A percentile compares a stretch with the other conserved stretches of the same genome.
These are phyloP conservation scores for Eupithecia dodoneata DNA, from an alignment of 2,888 invertebrate genomes.

Conservation along the genomic window DNA sequence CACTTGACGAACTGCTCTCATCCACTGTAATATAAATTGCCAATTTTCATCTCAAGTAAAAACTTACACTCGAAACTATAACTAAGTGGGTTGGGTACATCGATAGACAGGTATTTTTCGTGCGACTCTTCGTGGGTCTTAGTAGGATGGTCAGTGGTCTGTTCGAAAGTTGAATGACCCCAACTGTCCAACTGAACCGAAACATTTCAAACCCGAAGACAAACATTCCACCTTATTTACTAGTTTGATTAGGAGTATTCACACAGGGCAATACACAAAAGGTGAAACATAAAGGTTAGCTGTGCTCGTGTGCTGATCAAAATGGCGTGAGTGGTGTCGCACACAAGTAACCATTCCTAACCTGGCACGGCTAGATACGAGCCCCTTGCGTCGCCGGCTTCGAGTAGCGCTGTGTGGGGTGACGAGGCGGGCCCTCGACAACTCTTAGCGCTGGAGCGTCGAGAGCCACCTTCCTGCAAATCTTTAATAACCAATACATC, in stretches of 20 bases:
- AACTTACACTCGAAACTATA: neutral
- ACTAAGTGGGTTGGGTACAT: neutral
- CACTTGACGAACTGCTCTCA: constrained; percentile 76
- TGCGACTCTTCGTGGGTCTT: neutral
- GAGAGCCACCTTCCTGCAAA: constrained; percentile 81
- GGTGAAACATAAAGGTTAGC: constrained; percentile 61
- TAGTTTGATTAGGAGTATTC: neutral
- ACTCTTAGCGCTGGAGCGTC: constrained; percentile 76
- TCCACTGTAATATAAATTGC: constrained; percentile 80
- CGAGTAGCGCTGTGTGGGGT: constrained; percentile 81
- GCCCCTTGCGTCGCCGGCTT: constrained; percentile 83
- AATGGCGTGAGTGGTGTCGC: constrained; percentile 59
- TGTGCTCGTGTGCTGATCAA: constrained; percentile 61
- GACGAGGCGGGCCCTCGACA: constrained; percentile 77
- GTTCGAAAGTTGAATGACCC: neutral
- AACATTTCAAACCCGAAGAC: neutral
- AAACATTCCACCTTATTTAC: neutral
- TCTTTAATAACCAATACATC: constrained; percentile 64
- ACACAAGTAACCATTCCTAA: constrained; percentile 64
- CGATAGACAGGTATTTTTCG: neutral
- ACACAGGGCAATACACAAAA: constrained; percentile 39
- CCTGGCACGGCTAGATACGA: constrained; percentile 87
- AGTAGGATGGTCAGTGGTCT: neutral
- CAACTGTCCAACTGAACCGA: neutral
- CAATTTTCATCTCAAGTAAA: constrained; percentile 45